Evolutionary conservation across 2,888 invertebrate species (phyloP).

Genomic region (Tinea trinotella): DNA sequence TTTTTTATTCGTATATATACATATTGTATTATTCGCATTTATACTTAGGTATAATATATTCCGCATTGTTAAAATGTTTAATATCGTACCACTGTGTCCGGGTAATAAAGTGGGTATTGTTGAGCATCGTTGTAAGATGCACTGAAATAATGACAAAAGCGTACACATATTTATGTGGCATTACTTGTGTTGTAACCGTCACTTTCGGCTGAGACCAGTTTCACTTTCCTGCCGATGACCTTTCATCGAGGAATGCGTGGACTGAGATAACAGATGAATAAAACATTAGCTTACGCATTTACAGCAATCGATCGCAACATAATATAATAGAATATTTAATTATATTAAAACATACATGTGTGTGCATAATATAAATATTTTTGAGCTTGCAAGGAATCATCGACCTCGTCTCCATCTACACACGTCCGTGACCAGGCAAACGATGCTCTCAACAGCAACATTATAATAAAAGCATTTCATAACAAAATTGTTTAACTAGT

Average conservation of each 20-base stretch:
- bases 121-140: constrained; percentile 3
- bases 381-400: no score
- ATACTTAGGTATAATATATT: no score
- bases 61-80: no score
- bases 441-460: no score
- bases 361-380: no score
- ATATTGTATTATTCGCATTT: no score
- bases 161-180: constrained; percentile 44
- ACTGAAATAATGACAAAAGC: constrained; percentile 24
- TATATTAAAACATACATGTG: neutral
- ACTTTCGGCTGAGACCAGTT: constrained; percentile 56
- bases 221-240: constrained; percentile 64
- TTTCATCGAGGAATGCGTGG: constrained; percentile 48
- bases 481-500: no score
- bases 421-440: no score
- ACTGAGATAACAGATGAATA: constrained; percentile 53
- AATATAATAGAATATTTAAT: neutral
- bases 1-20: no score
- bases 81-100: neutral
- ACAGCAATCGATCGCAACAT: neutral
- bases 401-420: no score
- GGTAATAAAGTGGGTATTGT: constrained; percentile 10
- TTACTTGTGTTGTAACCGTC: constrained; percentile 47
- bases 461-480: no score
- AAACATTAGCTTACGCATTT: constrained; percentile 33